Percentiles rank a stretch among this genome's conserved stretches.
phyloP scores from a whole-genome alignment of 2,113 vertebrate species.

The Labeo catla region DNA sequence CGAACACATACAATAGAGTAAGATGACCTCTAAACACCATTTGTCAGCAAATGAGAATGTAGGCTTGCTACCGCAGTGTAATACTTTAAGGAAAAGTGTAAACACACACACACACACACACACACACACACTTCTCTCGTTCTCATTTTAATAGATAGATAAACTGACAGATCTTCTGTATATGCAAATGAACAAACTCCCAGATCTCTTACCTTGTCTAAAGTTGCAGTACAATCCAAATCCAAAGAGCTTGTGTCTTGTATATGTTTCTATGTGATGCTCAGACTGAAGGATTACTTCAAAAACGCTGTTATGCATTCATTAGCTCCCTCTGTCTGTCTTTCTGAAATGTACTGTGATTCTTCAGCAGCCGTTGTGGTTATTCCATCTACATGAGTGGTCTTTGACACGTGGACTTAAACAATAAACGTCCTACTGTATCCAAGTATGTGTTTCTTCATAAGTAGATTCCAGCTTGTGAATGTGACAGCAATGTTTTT shows the following conservation, averaged over 20 bases:
- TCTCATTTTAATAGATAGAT: neutral
- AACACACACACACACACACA: neutral
- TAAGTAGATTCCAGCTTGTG: constrained; percentile 10
- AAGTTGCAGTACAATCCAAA: neutral
- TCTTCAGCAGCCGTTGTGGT: neutral
- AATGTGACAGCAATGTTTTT: constrained; percentile 6
- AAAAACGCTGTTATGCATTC: neutral
- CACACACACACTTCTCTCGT: no score
- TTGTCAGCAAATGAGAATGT: neutral
- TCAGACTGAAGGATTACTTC: neutral
- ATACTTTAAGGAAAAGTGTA: neutral
- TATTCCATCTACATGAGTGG: neutral
- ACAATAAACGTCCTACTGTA: constrained; percentile 1
- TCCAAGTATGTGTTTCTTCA: constrained; percentile 6
- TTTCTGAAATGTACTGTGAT: neutral
- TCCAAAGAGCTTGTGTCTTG: neutral
- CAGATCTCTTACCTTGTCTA: neutral
- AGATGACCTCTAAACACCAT: neutral
- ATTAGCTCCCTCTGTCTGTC: constrained; percentile 1
- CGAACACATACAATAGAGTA: neutral
- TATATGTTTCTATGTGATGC: neutral
- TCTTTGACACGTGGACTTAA: neutral
- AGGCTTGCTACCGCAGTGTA: neutral
- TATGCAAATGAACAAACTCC: neutral
- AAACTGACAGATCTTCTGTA: no score